Evolutionary conservation across 2,113 vertebrate species (phyloP).

Genomic region (Pardalotus punctatus): DNA sequence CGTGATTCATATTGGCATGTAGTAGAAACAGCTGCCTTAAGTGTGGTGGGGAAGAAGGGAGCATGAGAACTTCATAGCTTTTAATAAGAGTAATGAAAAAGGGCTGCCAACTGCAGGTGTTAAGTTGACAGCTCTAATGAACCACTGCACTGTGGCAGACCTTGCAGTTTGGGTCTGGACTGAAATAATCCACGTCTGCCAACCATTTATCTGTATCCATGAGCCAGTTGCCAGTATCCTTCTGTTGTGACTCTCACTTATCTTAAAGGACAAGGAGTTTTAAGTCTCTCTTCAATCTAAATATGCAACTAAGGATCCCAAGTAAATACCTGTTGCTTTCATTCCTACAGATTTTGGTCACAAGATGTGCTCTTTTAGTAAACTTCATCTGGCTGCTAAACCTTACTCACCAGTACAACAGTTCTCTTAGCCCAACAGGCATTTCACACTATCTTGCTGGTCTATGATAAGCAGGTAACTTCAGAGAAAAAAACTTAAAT

Average conservation of each 20-base stretch:
- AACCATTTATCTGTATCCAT: neutral
- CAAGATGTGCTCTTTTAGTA: neutral
- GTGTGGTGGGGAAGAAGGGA: neutral
- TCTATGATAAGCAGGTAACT: neutral
- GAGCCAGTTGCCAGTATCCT: neutral
- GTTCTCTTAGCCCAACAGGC: neutral
- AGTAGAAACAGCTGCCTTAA: neutral
- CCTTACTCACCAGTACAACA: neutral
- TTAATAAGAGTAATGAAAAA: neutral
- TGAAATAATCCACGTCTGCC: neutral
- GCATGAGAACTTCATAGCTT: neutral
- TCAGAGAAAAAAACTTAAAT: neutral
- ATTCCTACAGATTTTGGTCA: neutral
- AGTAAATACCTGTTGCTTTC: neutral
- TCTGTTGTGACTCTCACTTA: neutral
- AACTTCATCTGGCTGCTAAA: neutral
- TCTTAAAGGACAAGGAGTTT: neutral
- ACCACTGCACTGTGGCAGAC: neutral
- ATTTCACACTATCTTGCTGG: neutral
- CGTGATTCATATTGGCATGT: fast-evolving
- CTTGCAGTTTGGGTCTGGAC: neutral
- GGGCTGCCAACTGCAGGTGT: neutral
- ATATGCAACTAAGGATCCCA: neutral
- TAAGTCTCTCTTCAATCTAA: neutral
- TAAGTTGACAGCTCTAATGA: neutral